Percentiles rank a stretch among this genome's conserved stretches.
Conservation (phyloP, 2,888 invertebrate genomes). For the Heliconius cydno region DNA sequence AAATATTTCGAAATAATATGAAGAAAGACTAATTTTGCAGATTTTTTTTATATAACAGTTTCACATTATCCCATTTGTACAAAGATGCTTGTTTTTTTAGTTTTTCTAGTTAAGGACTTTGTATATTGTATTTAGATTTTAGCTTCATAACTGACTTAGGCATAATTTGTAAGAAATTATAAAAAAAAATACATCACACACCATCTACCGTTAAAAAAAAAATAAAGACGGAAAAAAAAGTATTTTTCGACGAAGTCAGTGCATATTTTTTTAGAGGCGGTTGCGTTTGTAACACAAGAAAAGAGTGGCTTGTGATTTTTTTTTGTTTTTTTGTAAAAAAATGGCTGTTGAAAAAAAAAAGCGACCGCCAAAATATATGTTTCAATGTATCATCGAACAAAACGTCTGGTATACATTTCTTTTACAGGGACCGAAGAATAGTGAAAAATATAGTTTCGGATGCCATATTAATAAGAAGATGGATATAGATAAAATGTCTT, state of each 20-base stretch:
- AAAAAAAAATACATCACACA: conserved; percentile 50
- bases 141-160: conserved; percentile 60
- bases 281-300: conserved; percentile 76
- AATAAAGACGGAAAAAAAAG: conserved; percentile 60
- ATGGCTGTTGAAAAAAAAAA: conserved; percentile 61
- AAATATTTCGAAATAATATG: not conserved
- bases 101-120: conserved; percentile 52
- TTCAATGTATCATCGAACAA: conserved; percentile 56
- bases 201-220: conserved; percentile 55
- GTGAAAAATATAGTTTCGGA: not conserved
- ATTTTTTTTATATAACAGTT: conserved; percentile 39
- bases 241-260: conserved; percentile 75
- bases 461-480: too few relatives aligned
- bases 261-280: conserved; percentile 67
- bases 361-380: conserved; percentile 70
- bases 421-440: conserved; percentile 9
- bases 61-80: conserved; percentile 48
- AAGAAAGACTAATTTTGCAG: not conserved
- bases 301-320: conserved; percentile 71
- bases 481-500: too few relatives aligned
- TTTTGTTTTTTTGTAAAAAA: conserved; percentile 67
- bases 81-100: conserved; percentile 48
- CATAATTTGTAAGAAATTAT: conserved; percentile 56
- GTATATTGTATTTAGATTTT: conserved; percentile 55
- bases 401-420: conserved; percentile 48